phyloP scores from a whole-genome alignment of 2,888 invertebrate species.

The Melipona bicolor region DNA sequence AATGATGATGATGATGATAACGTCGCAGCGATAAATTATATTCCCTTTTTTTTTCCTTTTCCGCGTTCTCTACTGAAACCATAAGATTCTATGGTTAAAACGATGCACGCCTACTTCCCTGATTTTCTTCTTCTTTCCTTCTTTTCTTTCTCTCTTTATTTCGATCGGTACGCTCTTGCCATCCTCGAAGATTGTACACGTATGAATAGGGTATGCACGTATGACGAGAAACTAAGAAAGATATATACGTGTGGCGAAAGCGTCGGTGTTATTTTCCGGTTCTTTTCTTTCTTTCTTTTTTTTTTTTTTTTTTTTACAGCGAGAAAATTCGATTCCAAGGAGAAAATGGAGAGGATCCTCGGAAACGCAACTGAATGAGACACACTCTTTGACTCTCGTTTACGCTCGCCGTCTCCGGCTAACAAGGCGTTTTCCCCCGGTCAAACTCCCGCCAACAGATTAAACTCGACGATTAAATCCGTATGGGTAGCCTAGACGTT shows the following conservation, averaged over 20 bases:
- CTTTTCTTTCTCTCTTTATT: not conserved
- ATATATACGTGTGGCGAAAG: slow-evolving; percentile 1
- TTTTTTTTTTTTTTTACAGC: not conserved
- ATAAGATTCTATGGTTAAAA: slow-evolving; percentile 2
- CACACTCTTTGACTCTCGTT: slow-evolving; percentile 16
- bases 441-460: slow-evolving; percentile 22
- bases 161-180: slow-evolving; percentile 42
- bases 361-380: slow-evolving; percentile 4
- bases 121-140: not conserved
- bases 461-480: slow-evolving; percentile 49
- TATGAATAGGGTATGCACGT: not conserved
- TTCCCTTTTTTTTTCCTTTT: not conserved
- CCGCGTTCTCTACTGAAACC: not conserved
- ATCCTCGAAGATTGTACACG: slow-evolving; percentile 30
- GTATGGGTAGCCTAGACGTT: slow-evolving; percentile 41
- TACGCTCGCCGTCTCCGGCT: slow-evolving; percentile 4
- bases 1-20: not conserved
- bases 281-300: not conserved
- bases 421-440: slow-evolving; percentile 7
- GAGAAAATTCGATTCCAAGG: slow-evolving; percentile 14
- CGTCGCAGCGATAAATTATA: slow-evolving; percentile 14
- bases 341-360: slow-evolving; percentile 17
- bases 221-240: slow-evolving; percentile 1
- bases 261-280: not conserved
- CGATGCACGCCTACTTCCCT: not conserved